Percentiles rank a stretch among this genome's conserved stretches.
Evolutionary conservation across 2,797 vertebrate species (phyloP).

Genomic region (Bradypodion ventrale): DNA sequence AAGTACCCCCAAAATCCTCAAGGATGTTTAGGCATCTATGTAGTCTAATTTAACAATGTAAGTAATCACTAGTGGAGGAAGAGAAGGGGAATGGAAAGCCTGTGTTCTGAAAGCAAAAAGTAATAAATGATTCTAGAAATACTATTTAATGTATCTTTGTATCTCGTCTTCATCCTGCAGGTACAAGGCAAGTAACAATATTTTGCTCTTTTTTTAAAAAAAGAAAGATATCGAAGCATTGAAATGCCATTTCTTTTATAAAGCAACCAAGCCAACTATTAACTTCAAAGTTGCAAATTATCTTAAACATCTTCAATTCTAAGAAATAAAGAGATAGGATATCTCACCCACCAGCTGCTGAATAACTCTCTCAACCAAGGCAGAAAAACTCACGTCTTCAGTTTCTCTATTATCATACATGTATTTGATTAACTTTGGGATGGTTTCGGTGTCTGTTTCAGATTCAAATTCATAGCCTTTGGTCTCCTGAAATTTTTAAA

Average conservation of each 20-base stretch:
- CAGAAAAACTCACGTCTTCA: conserved; percentile 85
- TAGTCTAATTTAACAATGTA: not conserved
- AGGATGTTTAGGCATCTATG: not conserved
- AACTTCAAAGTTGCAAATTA: not conserved
- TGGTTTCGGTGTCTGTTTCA: conserved; percentile 96
- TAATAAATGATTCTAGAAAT: not conserved
- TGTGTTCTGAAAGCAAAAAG: not conserved
- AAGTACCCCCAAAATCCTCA: not conserved
- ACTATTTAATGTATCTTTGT: not conserved
- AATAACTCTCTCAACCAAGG: conserved; percentile 91
- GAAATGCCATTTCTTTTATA: not conserved
- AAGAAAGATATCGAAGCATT: not conserved
- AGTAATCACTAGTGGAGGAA: not conserved
- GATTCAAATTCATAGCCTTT: conserved; percentile 97
- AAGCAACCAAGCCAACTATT: not conserved
- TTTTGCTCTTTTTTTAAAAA: not conserved
- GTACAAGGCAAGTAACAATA: not conserved
- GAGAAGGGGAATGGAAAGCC: not conserved
- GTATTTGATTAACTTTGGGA: conserved; percentile 96
- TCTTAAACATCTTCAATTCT: conserved; percentile 9
- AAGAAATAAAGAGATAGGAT: not conserved
- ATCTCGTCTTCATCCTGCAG: not conserved
- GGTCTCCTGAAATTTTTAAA: conserved; percentile 79
- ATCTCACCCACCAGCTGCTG: conserved; percentile 89
- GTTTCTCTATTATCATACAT: conserved; percentile 92